Conservation (phyloP, 2,797 vertebrate species). For the Catharus ustulatus region DNA sequence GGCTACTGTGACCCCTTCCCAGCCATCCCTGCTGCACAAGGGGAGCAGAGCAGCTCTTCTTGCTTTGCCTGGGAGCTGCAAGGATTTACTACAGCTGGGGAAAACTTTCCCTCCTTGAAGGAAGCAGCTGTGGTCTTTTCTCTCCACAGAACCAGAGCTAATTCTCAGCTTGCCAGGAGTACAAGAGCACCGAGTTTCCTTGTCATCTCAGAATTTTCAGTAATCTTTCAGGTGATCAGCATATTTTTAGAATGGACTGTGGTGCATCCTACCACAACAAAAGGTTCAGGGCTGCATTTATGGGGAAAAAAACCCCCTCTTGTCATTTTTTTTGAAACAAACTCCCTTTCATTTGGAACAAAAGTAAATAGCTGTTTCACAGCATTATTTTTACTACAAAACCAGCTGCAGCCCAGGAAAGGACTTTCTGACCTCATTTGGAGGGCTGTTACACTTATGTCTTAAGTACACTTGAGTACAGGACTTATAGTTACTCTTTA, state of each 20-base stretch:
- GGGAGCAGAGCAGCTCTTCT: neutral
- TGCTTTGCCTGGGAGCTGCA: neutral
- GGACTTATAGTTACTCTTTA: neutral
- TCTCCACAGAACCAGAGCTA: neutral
- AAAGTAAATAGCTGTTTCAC: neutral
- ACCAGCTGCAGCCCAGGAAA: neutral
- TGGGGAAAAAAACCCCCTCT: fast-evolving
- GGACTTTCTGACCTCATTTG: neutral
- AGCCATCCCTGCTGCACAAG: fast-evolving
- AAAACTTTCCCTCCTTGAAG: neutral
- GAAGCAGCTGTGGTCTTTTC: neutral
- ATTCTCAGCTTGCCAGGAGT: neutral
- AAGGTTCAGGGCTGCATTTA: neutral
- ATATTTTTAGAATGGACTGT: neutral
- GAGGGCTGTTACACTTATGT: neutral
- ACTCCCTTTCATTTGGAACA: neutral
- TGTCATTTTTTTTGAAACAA: neutral
- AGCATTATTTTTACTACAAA: neutral
- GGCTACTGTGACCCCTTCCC: neutral
- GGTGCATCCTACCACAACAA: neutral
- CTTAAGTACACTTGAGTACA: neutral
- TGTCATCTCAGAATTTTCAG: neutral
- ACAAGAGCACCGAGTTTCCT: neutral
- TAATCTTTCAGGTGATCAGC: neutral
- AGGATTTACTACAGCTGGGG: neutral